Conservation (phyloP, 2,113 vertebrate genomes). For the Chamaea fasciata region DNA sequence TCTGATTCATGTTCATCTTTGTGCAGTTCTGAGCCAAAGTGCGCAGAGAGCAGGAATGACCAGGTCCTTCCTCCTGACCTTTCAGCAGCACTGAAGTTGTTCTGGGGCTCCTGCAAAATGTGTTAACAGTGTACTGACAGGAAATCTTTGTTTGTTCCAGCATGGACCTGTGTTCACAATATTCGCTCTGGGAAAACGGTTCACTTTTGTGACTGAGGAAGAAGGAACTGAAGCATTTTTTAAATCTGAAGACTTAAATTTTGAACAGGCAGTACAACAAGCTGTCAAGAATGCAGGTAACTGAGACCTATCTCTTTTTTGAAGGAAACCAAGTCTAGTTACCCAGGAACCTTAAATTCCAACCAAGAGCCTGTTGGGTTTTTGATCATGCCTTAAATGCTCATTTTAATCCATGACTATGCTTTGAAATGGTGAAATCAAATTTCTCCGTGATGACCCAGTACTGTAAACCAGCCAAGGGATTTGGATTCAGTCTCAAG, state of each 20-base stretch:
- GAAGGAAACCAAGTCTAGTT: background rate
- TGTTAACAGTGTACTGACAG: background rate
- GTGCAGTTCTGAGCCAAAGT: background rate
- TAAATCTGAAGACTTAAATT: constrained; percentile 78
- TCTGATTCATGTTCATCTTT: background rate
- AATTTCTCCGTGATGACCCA: background rate
- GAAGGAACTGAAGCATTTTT: constrained; percentile 77
- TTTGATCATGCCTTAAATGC: background rate
- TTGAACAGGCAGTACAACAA: constrained; percentile 79
- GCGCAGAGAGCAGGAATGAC: background rate
- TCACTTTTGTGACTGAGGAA: constrained; percentile 81
- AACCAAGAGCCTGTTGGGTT: background rate
- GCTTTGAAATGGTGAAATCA: background rate
- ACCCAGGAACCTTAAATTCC: background rate
- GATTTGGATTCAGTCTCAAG: background rate
- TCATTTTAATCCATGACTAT: background rate
- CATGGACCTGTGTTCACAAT: constrained; percentile 82
- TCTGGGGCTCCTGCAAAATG: fast-evolving
- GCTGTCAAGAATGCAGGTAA: constrained; percentile 76
- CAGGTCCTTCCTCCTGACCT: background rate
- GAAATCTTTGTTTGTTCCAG: constrained; percentile 59
- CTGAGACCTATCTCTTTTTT: background rate
- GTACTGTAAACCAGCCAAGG: background rate
- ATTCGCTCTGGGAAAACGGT: constrained; percentile 73
- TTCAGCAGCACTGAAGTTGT: background rate